Percentiles rank a stretch among this genome's conserved stretches.
phyloP scores from a whole-genome alignment of 2,797 vertebrate genomes.

The Sebastes goodei region DNA sequence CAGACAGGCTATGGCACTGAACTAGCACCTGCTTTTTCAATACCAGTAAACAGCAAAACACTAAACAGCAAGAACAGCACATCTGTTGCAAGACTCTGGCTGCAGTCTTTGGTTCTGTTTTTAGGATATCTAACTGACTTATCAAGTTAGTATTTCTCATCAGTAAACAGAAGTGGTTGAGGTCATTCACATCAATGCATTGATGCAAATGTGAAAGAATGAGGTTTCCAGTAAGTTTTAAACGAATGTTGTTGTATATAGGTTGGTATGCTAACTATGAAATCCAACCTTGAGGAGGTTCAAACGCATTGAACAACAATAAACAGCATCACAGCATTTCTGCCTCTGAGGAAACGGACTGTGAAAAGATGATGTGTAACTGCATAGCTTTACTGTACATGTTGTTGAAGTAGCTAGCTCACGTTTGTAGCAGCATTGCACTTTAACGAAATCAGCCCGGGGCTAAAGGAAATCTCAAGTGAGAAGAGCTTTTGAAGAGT shows the following conservation, averaged over 20 bases:
- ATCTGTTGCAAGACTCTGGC: constrained; percentile 14
- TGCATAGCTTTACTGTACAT: constrained; percentile 23
- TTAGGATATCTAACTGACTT: not conserved
- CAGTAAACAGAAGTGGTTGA: constrained; percentile 8
- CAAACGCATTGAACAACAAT: constrained; percentile 14
- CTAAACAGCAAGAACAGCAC: constrained; percentile 27
- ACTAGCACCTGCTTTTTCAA: constrained; percentile 43
- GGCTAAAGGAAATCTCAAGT: constrained; percentile 20
- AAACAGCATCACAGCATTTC: not conserved
- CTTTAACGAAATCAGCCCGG: constrained; percentile 11
- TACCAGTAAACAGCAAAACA: constrained; percentile 23
- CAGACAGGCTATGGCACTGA: constrained; percentile 18
- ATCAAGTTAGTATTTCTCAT: not conserved
- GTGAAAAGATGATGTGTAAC: not conserved
- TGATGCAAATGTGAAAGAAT: constrained; percentile 8
- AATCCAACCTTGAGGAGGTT: constrained; percentile 21
- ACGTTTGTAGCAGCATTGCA: constrained; percentile 30
- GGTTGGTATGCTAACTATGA: not conserved
- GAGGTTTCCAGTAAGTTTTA: not conserved
- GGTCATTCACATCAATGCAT: constrained; percentile 6
- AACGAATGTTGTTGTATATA: not conserved
- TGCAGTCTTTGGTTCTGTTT: constrained; percentile 55
- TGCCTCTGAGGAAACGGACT: not conserved
- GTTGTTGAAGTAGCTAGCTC: not conserved
- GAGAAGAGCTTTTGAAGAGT: constrained; percentile 9